A percentile compares a stretch with the other conserved stretches of the same genome.
Conservation (phyloP, 2,888 invertebrate species). For the Pammene fasciana region DNA sequence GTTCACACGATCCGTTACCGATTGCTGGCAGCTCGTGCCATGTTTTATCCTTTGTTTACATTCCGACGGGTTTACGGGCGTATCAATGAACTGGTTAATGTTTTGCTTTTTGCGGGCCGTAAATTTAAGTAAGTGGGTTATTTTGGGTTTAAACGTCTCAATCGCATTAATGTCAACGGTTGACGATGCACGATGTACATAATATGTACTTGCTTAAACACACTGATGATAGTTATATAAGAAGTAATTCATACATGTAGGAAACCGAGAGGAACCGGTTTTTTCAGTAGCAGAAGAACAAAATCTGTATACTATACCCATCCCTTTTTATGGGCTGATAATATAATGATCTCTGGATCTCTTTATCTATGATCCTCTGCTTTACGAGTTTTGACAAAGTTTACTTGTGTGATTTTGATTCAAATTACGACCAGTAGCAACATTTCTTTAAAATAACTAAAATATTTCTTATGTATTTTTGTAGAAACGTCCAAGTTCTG, state of each 20-base stretch:
- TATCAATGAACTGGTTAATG: conserved; percentile 30
- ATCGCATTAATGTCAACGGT: conserved; percentile 2
- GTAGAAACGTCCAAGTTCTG: no score
- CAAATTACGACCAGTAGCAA: no score
- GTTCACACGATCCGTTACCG: conserved; percentile 36
- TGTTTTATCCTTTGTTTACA: conserved; percentile 36
- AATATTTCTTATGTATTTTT: no score
- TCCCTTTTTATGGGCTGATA: no score
- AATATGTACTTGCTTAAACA: neutral
- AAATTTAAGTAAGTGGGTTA: conserved; percentile 12
- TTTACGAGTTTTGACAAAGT: no score
- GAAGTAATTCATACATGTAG: neutral
- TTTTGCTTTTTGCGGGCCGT: neutral
- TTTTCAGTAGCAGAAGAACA: no score
- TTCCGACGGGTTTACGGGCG: conserved; percentile 10
- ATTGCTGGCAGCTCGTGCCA: conserved; percentile 23
- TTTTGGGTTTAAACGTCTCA: neutral
- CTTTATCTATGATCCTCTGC: no score
- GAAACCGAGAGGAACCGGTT: no score
- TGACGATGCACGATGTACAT: neutral
- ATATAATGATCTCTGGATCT: no score
- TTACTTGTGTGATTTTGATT: no score
- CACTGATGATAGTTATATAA: neutral
- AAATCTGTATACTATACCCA: no score
- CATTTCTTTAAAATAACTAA: no score